phyloP scores from a whole-genome alignment of 1,140 invertebrate genomes.

The Bombus polaris region DNA sequence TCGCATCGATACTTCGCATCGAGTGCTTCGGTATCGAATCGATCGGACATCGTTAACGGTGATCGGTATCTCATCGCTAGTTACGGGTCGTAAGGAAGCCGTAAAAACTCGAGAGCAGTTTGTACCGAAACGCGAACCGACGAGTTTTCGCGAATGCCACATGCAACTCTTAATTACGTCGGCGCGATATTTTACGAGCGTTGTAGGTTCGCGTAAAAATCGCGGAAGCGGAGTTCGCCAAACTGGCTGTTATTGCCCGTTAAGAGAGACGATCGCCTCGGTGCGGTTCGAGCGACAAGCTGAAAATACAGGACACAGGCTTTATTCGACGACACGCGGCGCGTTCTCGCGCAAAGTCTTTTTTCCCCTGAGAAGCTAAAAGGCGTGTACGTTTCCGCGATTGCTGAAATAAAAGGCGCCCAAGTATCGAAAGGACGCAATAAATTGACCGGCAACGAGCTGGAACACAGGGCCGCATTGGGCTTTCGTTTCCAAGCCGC shows the following conservation, averaged over 20 bases:
- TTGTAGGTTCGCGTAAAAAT: background rate
- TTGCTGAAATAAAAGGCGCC: conserved; percentile 31
- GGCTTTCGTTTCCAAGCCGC: conserved; percentile 15
- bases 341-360: background rate
- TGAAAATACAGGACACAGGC: conserved; percentile 9
- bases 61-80: no score
- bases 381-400: conserved; percentile 46
- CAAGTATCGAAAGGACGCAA: conserved; percentile 23
- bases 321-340: conserved; percentile 38
- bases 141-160: background rate
- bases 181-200: conserved; percentile 25
- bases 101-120: background rate
- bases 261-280: conserved; percentile 23
- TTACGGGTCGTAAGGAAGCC: background rate
- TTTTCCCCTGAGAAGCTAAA: background rate
- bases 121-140: background rate
- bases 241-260: conserved; percentile 13
- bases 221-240: background rate
- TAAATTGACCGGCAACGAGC: conserved; percentile 44
- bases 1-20: no score
- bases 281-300: background rate
- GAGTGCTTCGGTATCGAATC: no score
- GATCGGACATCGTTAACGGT: no score
- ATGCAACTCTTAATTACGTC: conserved; percentile 37
- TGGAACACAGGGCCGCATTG: background rate